Evolutionary conservation across 2,888 invertebrate genomes (phyloP).

Genomic region (Andrena fulva): DNA sequence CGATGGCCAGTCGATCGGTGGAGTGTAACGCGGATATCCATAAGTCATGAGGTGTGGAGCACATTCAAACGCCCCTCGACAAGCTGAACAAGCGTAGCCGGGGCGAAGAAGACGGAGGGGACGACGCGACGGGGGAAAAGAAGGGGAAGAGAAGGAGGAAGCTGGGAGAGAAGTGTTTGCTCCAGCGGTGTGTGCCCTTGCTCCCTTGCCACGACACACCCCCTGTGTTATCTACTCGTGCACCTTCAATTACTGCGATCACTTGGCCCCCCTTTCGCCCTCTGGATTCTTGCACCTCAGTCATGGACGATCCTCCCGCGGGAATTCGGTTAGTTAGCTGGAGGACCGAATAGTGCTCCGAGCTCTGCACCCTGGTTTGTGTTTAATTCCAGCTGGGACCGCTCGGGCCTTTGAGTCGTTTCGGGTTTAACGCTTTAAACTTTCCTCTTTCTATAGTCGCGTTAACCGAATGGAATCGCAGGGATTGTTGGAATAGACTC

Average conservation of each 20-base stretch:
- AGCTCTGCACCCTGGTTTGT: no score
- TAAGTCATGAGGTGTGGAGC: conserved; percentile 77
- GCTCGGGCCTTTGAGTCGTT: no score
- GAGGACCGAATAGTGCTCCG: neutral
- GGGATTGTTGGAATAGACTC: no score
- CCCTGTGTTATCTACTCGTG: conserved; percentile 33
- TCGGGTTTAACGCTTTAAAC: no score
- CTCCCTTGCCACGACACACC: neutral
- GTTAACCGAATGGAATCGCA: no score
- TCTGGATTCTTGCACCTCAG: conserved; percentile 9
- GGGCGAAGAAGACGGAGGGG: neutral
- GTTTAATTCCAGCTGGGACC: no score
- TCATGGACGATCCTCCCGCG: neutral
- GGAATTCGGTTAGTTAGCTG: conserved; percentile 2
- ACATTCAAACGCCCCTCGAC: conserved; percentile 65
- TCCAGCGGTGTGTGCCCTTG: conserved; percentile 16
- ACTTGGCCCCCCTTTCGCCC: neutral
- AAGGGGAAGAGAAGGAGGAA: conserved; percentile 56
- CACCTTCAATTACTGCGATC: conserved; percentile 41
- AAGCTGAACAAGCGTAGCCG: conserved; percentile 63
- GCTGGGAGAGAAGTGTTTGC: conserved; percentile 71
- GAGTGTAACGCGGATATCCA: conserved; percentile 74
- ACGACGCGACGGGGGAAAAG: neutral
- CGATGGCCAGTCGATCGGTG: conserved; percentile 69
- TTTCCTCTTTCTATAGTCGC: no score